Evolutionary conservation across 2,888 invertebrate species (phyloP).

Genomic region (Drosophila histrio): DNA sequence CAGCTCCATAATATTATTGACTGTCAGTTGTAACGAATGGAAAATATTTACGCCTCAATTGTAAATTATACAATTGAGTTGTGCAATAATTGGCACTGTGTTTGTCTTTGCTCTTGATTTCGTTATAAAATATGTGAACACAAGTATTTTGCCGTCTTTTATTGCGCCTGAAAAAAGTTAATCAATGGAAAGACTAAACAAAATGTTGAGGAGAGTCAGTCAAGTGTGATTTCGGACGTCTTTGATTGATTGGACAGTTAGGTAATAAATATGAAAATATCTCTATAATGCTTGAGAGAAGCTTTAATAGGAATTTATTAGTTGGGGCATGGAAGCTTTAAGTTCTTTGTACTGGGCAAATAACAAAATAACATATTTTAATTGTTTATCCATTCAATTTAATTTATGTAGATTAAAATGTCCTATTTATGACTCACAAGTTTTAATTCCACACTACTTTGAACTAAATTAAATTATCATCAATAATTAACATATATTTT

Average conservation of each 20-base stretch:
- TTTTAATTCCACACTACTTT: too few relatives aligned
- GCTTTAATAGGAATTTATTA: background rate
- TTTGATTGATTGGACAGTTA: constrained; percentile 54
- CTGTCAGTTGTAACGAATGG: constrained; percentile 42
- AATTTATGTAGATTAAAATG: too few relatives aligned
- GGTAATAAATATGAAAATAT: constrained; percentile 8
- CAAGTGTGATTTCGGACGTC: constrained; percentile 19
- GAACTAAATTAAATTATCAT: too few relatives aligned
- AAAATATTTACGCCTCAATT: constrained; percentile 63
- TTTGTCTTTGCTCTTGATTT: constrained; percentile 41
- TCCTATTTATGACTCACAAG: too few relatives aligned
- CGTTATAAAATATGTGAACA: constrained; percentile 26
- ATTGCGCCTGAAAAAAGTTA: constrained; percentile 50
- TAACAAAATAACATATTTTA: too few relatives aligned
- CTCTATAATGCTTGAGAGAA: background rate
- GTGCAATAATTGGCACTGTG: constrained; percentile 51
- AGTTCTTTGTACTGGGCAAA: background rate
- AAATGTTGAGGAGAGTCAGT: constrained; percentile 37
- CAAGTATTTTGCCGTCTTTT: constrained; percentile 35
- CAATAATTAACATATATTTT: too few relatives aligned
- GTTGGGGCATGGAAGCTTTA: background rate
- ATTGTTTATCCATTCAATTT: too few relatives aligned
- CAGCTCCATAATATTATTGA: constrained; percentile 30
- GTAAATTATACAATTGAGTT: constrained; percentile 46
- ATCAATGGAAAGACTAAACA: constrained; percentile 51